Conservation (phyloP, 2,888 invertebrate genomes). For the Morinoia aosen region DNA sequence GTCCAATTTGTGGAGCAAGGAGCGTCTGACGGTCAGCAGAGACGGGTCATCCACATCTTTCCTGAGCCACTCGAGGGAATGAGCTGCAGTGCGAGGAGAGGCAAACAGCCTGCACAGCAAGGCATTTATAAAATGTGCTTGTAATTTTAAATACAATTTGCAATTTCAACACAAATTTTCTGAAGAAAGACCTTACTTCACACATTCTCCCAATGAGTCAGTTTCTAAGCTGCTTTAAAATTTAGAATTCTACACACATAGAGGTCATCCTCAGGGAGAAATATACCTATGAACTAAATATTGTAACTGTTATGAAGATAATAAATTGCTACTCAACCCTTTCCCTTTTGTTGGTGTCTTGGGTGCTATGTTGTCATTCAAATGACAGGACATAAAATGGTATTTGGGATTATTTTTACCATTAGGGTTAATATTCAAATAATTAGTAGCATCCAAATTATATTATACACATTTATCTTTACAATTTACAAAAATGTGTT, state of each 20-base stretch:
- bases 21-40: slow-evolving; percentile 56
- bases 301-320: no score
- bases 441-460: no score
- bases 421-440: no score
- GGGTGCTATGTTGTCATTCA: no score
- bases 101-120: slow-evolving; percentile 65
- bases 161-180: not conserved
- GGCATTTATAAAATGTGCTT: not conserved
- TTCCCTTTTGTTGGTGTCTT: no score
- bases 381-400: no score
- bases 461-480: no score
- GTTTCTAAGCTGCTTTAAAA: not conserved
- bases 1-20: slow-evolving; percentile 65
- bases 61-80: slow-evolving; percentile 61
- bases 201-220: not conserved
- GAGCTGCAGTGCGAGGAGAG: slow-evolving; percentile 61
- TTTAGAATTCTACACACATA: not conserved
- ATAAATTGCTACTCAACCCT: no score
- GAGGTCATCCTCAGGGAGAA: not conserved
- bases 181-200: not conserved
- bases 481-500: no score
- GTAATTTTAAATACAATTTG: not conserved
- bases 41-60: slow-evolving; percentile 66
- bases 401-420: no score
- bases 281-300: not conserved